Conservation (phyloP, 2,888 invertebrate species). For the Eristalis arbustorum region DNA sequence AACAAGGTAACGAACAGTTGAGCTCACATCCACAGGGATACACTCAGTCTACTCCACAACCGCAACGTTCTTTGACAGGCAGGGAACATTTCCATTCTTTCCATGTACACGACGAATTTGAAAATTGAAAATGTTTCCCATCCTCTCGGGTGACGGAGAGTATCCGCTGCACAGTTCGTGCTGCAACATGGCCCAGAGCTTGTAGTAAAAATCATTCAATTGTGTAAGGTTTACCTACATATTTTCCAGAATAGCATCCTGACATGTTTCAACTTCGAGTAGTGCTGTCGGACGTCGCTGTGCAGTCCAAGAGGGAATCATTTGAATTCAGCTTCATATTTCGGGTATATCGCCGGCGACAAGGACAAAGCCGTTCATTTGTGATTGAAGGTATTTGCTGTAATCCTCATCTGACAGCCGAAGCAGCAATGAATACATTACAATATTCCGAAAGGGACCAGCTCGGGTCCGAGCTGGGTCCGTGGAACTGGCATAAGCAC, state of each 20-base stretch:
- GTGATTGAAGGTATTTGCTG: constrained; percentile 19
- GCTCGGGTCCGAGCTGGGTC: background rate
- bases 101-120: background rate
- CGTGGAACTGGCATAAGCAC: background rate
- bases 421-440: constrained; percentile 14
- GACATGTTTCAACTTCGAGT: background rate
- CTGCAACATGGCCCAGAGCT: background rate
- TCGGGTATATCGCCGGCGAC: background rate
- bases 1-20: background rate
- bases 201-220: constrained; percentile 5
- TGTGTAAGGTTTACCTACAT: background rate
- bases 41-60: background rate
- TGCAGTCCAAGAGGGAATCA: background rate
- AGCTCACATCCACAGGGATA: background rate
- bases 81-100: background rate
- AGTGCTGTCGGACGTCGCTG: background rate
- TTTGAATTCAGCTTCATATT: constrained; percentile 5
- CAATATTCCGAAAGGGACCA: background rate
- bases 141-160: background rate
- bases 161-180: background rate
- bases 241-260: too few relatives aligned
- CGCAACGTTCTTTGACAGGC: background rate
- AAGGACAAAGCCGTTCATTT: constrained; percentile 21
- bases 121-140: background rate
- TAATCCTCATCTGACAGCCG: constrained; percentile 4